phyloP scores from a whole-genome alignment of 2,888 invertebrate species.

The Agrotis exclamationis region DNA sequence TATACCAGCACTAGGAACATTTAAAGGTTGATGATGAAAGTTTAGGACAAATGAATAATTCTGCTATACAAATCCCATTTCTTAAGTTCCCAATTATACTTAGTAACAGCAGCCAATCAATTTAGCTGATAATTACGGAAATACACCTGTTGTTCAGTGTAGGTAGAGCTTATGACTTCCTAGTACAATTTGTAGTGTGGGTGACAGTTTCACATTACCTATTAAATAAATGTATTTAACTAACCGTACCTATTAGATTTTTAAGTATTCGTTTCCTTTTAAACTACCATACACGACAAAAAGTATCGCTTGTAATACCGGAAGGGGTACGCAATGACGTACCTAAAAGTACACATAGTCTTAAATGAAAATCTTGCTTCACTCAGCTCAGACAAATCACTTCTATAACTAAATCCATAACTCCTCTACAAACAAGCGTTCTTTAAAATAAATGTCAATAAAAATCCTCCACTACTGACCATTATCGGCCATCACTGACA shows the following conservation, averaged over 20 bases:
- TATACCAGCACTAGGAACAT: too few relatives aligned
- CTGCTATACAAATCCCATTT: not conserved
- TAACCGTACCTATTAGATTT: not conserved
- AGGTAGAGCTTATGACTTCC: constrained; percentile 54
- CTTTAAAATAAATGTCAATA: constrained; percentile 44
- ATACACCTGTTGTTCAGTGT: constrained; percentile 31
- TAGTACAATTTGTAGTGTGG: constrained; percentile 52
- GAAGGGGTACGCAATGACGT: too few relatives aligned
- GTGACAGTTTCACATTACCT: constrained; percentile 32
- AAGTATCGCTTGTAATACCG: too few relatives aligned
- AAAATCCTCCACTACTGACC: constrained; percentile 8
- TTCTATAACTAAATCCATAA: constrained; percentile 9
- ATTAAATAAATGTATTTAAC: constrained; percentile 10
- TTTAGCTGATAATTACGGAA: constrained; percentile 55
- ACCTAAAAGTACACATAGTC: not conserved
- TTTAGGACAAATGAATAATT: too few relatives aligned
- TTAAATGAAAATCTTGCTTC: not conserved
- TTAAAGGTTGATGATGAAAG: too few relatives aligned
- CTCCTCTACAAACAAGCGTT: constrained; percentile 18
- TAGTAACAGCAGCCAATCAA: constrained; percentile 5
- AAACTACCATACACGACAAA: too few relatives aligned
- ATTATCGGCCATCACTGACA: constrained; percentile 50
- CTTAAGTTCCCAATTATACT: too few relatives aligned
- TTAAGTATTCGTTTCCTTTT: too few relatives aligned
- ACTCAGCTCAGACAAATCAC: not conserved